These are phyloP conservation scores for Leptinotarsa undecemlineata DNA, from an alignment of 1,140 invertebrate species.

Conservation along the genomic window DNA sequence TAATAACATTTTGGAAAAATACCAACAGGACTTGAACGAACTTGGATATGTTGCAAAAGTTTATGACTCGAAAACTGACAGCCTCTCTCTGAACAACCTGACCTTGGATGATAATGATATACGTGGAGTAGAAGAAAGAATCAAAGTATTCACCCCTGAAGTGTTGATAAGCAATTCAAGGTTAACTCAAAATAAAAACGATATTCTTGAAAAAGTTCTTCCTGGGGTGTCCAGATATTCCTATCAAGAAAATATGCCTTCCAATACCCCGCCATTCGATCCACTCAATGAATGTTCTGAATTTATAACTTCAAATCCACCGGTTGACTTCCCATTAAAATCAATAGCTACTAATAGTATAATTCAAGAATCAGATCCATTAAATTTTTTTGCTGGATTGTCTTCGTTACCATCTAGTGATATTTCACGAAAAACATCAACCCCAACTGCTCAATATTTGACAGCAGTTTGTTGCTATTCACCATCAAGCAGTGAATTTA, in stretches of 20 bases:
- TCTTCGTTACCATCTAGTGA: too few relatives aligned
- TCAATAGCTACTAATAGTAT: too few relatives aligned
- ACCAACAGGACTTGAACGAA: constrained; percentile 33
- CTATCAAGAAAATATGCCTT: not conserved
- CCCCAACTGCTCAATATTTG: too few relatives aligned
- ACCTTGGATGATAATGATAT: not conserved
- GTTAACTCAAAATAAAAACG: not conserved
- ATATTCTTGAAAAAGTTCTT: not conserved
- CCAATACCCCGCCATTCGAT: not conserved
- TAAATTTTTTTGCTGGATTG: too few relatives aligned
- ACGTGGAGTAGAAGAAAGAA: not conserved
- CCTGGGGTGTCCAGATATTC: not conserved
- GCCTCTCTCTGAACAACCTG: not conserved
- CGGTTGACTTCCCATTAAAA: too few relatives aligned
- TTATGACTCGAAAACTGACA: too few relatives aligned
- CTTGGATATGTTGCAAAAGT: constrained; percentile 14
- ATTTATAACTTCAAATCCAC: not conserved
- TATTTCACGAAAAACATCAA: too few relatives aligned
- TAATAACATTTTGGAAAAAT: constrained; percentile 38
- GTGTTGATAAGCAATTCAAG: not conserved
- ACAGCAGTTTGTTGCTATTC: too few relatives aligned
- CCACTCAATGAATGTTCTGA: not conserved
- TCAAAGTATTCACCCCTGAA: not conserved
- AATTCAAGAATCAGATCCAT: too few relatives aligned
- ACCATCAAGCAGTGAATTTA: too few relatives aligned